phyloP scores from a whole-genome alignment of 2,797 vertebrate species.

The Tolypeutes matacus region DNA sequence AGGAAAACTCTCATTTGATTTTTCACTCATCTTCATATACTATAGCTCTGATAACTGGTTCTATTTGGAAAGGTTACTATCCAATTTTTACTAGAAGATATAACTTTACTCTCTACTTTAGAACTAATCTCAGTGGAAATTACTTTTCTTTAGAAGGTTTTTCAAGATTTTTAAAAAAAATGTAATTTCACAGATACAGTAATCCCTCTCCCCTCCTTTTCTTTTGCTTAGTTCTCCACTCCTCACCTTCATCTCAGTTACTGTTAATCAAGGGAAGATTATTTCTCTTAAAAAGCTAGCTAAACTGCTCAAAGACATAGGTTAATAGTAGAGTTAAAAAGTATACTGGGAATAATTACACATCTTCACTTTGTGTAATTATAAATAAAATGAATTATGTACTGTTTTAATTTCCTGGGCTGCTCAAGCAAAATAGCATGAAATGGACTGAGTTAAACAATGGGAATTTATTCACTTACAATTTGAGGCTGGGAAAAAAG shows the following conservation, averaged over 20 bases:
- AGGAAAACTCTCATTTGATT: neutral
- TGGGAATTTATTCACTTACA: too few relatives aligned
- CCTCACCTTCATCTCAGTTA: neutral
- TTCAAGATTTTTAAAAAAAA: conserved; percentile 56
- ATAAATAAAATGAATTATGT: neutral
- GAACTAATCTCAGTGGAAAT: conserved; percentile 65
- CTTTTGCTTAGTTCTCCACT: neutral
- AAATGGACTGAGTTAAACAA: too few relatives aligned
- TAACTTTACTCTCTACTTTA: conserved; percentile 59
- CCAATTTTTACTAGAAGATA: conserved; percentile 12
- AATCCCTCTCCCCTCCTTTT: neutral
- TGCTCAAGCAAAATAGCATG: too few relatives aligned
- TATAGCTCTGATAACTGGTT: neutral
- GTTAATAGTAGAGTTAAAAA: neutral
- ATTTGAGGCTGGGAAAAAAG: too few relatives aligned
- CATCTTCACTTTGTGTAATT: neutral
- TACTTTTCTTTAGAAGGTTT: conserved; percentile 58
- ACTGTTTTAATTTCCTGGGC: neutral
- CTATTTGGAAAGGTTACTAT: conserved; percentile 5
- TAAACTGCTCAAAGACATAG: neutral
- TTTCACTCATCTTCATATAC: neutral
- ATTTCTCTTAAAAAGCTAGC: neutral
- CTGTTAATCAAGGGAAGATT: neutral
- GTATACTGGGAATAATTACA: neutral
- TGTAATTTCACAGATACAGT: conserved; percentile 57